Evolutionary conservation across 2,888 invertebrate genomes (phyloP).

Genomic region (Tillus elongatus): DNA sequence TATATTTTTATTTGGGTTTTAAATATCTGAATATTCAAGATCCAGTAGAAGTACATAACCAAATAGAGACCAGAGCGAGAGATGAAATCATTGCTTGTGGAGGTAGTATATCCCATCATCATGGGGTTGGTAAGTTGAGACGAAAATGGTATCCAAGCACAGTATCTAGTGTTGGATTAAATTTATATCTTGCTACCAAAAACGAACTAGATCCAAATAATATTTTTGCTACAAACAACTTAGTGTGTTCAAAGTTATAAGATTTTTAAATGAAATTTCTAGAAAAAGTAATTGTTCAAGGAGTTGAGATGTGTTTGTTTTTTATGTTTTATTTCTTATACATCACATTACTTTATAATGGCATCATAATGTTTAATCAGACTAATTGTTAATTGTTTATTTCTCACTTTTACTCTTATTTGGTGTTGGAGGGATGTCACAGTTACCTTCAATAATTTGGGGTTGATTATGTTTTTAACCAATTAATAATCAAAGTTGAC

Average conservation of each 20-base stretch:
- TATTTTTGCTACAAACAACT: conserved; percentile 84
- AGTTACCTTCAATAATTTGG: too few species aligned
- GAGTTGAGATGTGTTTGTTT: too few species aligned
- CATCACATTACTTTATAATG: too few species aligned
- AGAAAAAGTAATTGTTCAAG: too few species aligned
- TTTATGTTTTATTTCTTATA: too few species aligned
- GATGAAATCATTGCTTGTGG: conserved; percentile 87
- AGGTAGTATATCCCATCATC: conserved; percentile 92
- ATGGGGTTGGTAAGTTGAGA: conserved; percentile 90
- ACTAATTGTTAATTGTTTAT: too few species aligned
- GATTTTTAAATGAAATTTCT: background rate
- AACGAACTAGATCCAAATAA: conserved; percentile 85
- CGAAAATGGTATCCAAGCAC: conserved; percentile 79
- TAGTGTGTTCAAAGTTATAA: conserved; percentile 42
- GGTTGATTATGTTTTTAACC: too few species aligned
- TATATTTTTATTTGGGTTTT: conserved; percentile 55
- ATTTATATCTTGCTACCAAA: conserved; percentile 74
- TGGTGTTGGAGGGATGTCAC: too few species aligned
- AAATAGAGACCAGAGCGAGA: conserved; percentile 78
- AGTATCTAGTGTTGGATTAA: conserved; percentile 72
- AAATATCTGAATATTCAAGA: conserved; percentile 53
- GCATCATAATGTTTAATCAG: too few species aligned
- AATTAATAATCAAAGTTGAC: too few species aligned
- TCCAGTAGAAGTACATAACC: conserved; percentile 78
- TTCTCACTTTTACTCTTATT: too few species aligned